Base-by-base conservation (phyloP, 2,797 vertebrate genomes). In the Orestias chungarensis region DNA sequence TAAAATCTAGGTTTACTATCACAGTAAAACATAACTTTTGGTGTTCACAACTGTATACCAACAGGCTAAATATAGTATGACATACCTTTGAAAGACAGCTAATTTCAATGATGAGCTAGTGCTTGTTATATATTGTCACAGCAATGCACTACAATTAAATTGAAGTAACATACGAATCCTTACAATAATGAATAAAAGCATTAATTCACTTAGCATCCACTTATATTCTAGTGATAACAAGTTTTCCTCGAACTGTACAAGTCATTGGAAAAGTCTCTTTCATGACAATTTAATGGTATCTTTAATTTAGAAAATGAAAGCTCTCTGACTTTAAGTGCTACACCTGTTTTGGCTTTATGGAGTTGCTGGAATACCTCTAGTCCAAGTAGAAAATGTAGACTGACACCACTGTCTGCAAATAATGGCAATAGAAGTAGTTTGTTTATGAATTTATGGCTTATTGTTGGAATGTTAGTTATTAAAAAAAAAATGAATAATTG, bases 391-490 rank as follows among this genome's bases (percentile, higher is more conserved):
- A 83, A 80, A 82, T 80, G 71, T 88, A 86, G 74, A 75, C 68
- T 4, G 7, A 74, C 67, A 69, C 27, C 27, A 57, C 47, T 55
- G 57, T 71, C 42, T 72, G 49, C 71, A 78, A 66, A 55, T 71
- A 68, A 65, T 74, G 33, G 81, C n/a, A 74, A 78, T 70, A 67
- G 66, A 70, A 44, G 35, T 83, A 46, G 1, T 76, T 62, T 74
- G 64, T 84, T 71, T 40, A 70, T 85, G 71, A 81, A 80, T 85
- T 71, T 91, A 92, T 93, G 90, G 92, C 89, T 92, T 90, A 71
- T 82, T 86, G 79, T 91, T 85, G 92, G 89, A 93, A 93, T 92
- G 92, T 89, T 81, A 69, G 72, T 81, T 74, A 44, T 86, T 12
- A 46, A 23, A 82, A 86, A 88, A 89, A 90, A 70, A 46, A 23